Evolutionary conservation across 2,113 vertebrate genomes (phyloP), one percentile per base, ranked within the genome.

Genomic region (Tragelaphus scriptus): DNA sequence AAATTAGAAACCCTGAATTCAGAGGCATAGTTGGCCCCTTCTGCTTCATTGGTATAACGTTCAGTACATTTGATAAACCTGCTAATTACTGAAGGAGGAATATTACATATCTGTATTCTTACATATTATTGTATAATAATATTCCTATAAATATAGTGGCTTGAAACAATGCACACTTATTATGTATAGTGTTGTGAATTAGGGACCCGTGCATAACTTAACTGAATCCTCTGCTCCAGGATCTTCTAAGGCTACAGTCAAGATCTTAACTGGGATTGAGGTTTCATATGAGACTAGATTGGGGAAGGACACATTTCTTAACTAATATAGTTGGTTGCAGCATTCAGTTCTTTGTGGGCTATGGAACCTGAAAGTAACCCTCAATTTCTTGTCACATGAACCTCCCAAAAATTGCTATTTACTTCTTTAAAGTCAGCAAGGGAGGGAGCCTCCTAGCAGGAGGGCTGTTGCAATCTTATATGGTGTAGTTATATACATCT

Each of bases 31-130:
- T 40, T 47, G 87, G 0, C 6, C 16, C 16, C 32, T 88, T 88
- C 3, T 47, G 5, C 8, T 51, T 17, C 6, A 1, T 7, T n/a
- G 30, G 14, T 19, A 36, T 23, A 8, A 49, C 23, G 15, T 5
- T 65, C 10, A 87, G 5, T 2, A 49, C 6, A 15, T 85, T 53
- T 95, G 32, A 44, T 65, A 84, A 82, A 25, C 59, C 28, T 63
- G 23, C 44, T 36, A 17, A 11, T 53, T 40, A n/a, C 3, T 61
- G 19, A 59, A 88, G 77, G 94, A 19, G 28, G 3, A 49, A 32
- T 49, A 68, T 5, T 81, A 23, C 26, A 26, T 61, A n/a, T 88
- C 17, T 87, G 6, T 44, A 19, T 95, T 44, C 25, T 80, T 92
- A 7, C 26, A 49, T 75, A n/a, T 7, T 58, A 3, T 65, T 77